Base-by-base conservation (phyloP, 2,888 invertebrate species). In the Phlogophora meticulosa region DNA sequence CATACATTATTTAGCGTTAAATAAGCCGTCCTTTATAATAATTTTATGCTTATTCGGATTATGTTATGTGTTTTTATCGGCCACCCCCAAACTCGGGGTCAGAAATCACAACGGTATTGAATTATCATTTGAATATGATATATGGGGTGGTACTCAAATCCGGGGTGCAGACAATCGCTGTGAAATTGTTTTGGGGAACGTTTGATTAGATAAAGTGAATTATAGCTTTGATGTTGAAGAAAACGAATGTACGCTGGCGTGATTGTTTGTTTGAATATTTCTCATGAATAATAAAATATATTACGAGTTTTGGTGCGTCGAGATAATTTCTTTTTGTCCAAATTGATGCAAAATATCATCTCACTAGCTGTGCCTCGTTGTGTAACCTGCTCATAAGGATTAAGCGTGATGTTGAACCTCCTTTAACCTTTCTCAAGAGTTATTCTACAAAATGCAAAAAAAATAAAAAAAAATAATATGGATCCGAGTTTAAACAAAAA, bases 71-170 rank as follows among this genome's bases (percentile, higher is more conserved):
- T 80, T 87, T 92, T 94, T 92, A 94, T 94, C 92, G 86, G 61
- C 91, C 85, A 62, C 88, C 90, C 90, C 89, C 84, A 82, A 84
- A 80, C 76, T 71, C 82, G 84, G 89, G 91, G 90, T 91, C 90
- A 90, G 88, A 89, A 93, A 93, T 94, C 92, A 92, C 88, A 85
- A 85, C 83, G 87, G 91, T 93, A 94, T 95, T 93, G 94, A 94
- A 95, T 94, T 94, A 94, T 94, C 93, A 93, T 94, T 93, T 92
- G 91, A 93, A 94, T 94, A 85, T 93, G 92, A 95, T 94, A 91
- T 93, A 93, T 91, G 87, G 88, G 86, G 90, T 86, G 88, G 87
- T 90, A 86, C 87, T 86, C 81, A 86, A 89, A 89, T 87, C 86
- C 87, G 88, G 92, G 92, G 92, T 88, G 90, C 85, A 85, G 85